Base-by-base conservation (phyloP, 2,113 vertebrate genomes). In the Platichthys stellatus region DNA sequence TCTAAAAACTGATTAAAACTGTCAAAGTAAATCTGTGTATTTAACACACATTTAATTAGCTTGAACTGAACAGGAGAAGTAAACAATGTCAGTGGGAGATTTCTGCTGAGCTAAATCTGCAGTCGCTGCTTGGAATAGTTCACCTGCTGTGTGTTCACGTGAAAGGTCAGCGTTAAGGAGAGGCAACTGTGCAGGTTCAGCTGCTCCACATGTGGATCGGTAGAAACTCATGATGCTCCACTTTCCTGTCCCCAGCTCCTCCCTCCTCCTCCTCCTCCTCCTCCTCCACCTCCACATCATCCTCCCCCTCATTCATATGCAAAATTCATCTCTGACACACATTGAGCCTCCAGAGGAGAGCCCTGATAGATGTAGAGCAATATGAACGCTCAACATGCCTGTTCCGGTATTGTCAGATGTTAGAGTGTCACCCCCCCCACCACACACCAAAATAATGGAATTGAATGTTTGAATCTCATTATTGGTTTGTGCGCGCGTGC, bases 261-360 rank as follows among this genome's bases (percentile, higher is more conserved):
- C 63, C 51, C 31, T 70, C 38, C 53, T 72, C 73, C 24, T 38
- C 72, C 15, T 74, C 11, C 78, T 85, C 64, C 64, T 69, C 24
- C 24, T 69, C 51, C 31, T 70, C 38, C 53, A 69, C 73, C 24
- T 38, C 13, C 35, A 72, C 61, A 57, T 70, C 82, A 6, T 64
- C 59, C 7, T 75, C 72, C 15, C 72, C 58, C 80, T 90, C 85
- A 84, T 91, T 47, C 83, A 78, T 88, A 92, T 93, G 82, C 82
- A 88, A 71, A 81, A 88, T 81, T 79, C 20, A 84, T 90, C 74
- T 63, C 81, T 89, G 89, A 88, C 89, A 89, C 74, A 86, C 72
- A 83, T 92, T 87, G 77, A 58, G 75, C 80, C 74, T 68, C 72
- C 21, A 71, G 85, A 85, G 75, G 73, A 72, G 72, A 78, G 51